phyloP scores from a whole-genome alignment of 2,888 invertebrate genomes.

The Pardosa pseudoannulata region DNA sequence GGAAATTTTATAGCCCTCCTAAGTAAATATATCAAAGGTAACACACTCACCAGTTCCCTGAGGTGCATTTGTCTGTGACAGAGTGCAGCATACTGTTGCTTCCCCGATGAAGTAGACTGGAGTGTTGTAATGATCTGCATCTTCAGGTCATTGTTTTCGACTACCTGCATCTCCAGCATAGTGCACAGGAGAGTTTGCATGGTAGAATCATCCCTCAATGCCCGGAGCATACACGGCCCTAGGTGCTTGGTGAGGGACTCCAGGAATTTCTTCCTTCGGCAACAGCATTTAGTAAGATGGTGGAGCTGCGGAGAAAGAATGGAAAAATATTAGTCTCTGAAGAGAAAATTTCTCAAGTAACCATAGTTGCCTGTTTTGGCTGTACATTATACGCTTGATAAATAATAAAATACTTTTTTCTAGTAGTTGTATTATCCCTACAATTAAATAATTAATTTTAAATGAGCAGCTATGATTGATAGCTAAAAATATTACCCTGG shows the following conservation, averaged over 20 bases:
- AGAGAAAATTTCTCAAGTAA: too few relatives aligned
- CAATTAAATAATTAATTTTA: too few relatives aligned
- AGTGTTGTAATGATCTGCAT: constrained; percentile 86
- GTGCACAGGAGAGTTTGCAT: constrained; percentile 84
- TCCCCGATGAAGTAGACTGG: constrained; percentile 85
- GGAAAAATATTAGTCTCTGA: too few relatives aligned
- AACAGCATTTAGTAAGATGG: constrained; percentile 83
- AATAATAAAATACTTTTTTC: not conserved
- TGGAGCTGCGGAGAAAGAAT: constrained; percentile 76
- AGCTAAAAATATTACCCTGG: too few relatives aligned
- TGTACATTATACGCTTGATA: too few relatives aligned
- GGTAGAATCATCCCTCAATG: constrained; percentile 81
- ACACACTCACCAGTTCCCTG: constrained; percentile 82
- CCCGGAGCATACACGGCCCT: constrained; percentile 84
- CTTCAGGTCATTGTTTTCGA: constrained; percentile 80
- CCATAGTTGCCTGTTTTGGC: too few relatives aligned
- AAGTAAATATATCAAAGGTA: too few relatives aligned
- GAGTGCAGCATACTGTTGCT: constrained; percentile 83
- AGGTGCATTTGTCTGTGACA: constrained; percentile 86
- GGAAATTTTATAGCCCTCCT: too few relatives aligned
- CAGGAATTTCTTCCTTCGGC: constrained; percentile 85
- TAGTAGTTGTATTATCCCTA: too few relatives aligned
- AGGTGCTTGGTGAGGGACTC: constrained; percentile 84
- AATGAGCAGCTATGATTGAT: too few relatives aligned
- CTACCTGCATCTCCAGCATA: constrained; percentile 86